Evolutionary conservation across 2,797 vertebrate genomes (phyloP).

Genomic region (Bovichtus variegatus): DNA sequence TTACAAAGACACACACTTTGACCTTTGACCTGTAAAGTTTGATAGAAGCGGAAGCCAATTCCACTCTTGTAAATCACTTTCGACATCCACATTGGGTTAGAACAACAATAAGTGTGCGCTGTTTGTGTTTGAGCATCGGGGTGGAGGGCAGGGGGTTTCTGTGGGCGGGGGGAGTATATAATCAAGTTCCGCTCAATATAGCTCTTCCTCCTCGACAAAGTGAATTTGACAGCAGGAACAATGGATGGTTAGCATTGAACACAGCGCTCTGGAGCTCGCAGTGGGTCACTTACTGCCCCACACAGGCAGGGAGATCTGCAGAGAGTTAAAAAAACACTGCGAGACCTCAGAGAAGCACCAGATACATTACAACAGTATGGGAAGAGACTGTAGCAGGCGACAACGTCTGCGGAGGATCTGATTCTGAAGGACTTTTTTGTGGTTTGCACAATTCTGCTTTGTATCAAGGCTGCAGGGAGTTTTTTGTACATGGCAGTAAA

Average conservation of each 20-base stretch:
- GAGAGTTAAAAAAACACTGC: conserved; percentile 6
- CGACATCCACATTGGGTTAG: not conserved
- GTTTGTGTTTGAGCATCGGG: not conserved
- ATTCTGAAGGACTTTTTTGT: not conserved
- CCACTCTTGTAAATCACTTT: not conserved
- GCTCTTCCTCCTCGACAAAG: conserved; percentile 39
- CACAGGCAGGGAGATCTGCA: not conserved
- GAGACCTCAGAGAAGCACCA: not conserved
- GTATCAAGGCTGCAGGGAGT: not conserved
- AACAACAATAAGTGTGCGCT: conserved; percentile 1
- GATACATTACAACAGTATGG: not conserved
- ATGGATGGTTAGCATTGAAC: conserved; percentile 38
- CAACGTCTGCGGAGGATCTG: not conserved
- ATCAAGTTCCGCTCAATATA: conserved; percentile 48
- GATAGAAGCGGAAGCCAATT: not conserved
- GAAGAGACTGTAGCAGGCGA: no score
- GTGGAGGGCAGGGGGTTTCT: not conserved
- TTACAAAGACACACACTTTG: not conserved
- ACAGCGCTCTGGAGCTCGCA: conserved; percentile 19
- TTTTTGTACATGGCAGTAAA: not conserved
- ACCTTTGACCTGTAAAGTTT: not conserved
- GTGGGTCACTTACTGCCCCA: conserved; percentile 1
- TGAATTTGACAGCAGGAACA: conserved; percentile 46
- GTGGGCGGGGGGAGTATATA: conserved; percentile 5
- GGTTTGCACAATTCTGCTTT: not conserved